Base-by-base conservation (phyloP, 2,113 vertebrate species). In the Speoplatyrhinus poulsoni region DNA sequence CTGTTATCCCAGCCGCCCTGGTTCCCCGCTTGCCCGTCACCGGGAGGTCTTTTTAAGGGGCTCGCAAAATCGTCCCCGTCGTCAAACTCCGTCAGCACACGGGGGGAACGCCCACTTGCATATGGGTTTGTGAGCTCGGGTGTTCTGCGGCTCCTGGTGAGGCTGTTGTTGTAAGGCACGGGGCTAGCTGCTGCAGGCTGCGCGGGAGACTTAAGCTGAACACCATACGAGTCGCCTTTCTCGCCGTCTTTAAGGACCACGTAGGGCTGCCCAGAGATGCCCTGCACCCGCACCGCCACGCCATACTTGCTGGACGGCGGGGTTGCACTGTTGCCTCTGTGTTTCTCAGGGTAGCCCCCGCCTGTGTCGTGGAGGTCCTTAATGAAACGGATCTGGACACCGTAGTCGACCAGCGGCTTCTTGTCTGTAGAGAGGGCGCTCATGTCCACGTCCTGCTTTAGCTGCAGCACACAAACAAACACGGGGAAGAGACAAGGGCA, bases 341-440 rank as follows among this genome's bases (percentile, higher is more conserved):
- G 70, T 65, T 85, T 91, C 13, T 92, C 90, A 0, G 75, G 50
- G 12, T 85, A 85, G 7, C 80, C 82, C 16, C 93, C 17, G 46
- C 83, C 79, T 0, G 91, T 90, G 41, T 95, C 95, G 6, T 90
- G 88, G 60, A 96, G 86, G 83, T 98, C 95, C 15, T 95, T 95
- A 80, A 98, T 98, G 90, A 98, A 98, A 74, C 96, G 95, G 79
- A 98, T 98, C 87, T 98, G 96, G 60, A 98, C 96, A 0, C 96
- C 96, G 1, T 97, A 95, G 77, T 97, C 96, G 77, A 98, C 84
- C 0, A 90, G 95, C 6, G 67, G 86, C 82, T 93, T 94, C 82
- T 91, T 91, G 79, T 96, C 95, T 0, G 85, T 77, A 70, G 92
- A 92, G 54, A 91, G 71, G 13, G 82, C 70, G 69, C 81, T 92